phyloP scores from a whole-genome alignment of 2,888 invertebrate species.

The Abrostola tripartita region DNA sequence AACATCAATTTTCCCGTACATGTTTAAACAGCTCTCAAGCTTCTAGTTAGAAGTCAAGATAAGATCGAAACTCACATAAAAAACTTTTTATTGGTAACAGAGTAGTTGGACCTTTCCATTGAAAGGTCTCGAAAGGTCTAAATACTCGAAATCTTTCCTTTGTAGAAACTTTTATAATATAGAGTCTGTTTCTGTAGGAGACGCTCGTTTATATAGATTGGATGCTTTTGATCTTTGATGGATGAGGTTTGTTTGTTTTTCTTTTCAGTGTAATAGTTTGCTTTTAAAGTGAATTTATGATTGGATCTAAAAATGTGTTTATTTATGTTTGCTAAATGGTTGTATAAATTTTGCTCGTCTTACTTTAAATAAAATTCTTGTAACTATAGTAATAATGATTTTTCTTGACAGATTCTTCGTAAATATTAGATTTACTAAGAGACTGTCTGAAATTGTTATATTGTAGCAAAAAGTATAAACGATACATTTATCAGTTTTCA shows the following conservation, averaged over 20 bases:
- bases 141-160: slow-evolving; percentile 43
- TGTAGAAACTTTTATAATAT: slow-evolving; percentile 47
- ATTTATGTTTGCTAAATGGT: not conserved
- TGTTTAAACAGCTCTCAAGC: slow-evolving; percentile 29
- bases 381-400: too few relatives aligned
- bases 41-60: slow-evolving; percentile 16
- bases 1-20: slow-evolving; percentile 19
- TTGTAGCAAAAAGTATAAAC: too few relatives aligned
- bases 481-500: too few relatives aligned
- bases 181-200: slow-evolving; percentile 3
- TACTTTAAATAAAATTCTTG: too few relatives aligned
- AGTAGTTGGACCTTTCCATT: slow-evolving; percentile 22
- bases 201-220: slow-evolving; percentile 26
- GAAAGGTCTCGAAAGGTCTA: slow-evolving; percentile 19
- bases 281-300: slow-evolving; percentile 3
- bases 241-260: slow-evolving; percentile 8
- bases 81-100: slow-evolving; percentile 39
- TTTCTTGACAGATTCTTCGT: too few relatives aligned
- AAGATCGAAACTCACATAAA: slow-evolving; percentile 40
- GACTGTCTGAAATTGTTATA: too few relatives aligned
- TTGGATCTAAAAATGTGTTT: not conserved
- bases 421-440: too few relatives aligned
- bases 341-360: not conserved
- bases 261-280: slow-evolving; percentile 11
- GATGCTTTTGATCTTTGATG: slow-evolving; percentile 17